Percentiles rank a stretch among this genome's conserved stretches.
These are phyloP conservation scores for Fratercula arctica DNA, from an alignment of 2,797 vertebrate species.

Conservation along the genomic window DNA sequence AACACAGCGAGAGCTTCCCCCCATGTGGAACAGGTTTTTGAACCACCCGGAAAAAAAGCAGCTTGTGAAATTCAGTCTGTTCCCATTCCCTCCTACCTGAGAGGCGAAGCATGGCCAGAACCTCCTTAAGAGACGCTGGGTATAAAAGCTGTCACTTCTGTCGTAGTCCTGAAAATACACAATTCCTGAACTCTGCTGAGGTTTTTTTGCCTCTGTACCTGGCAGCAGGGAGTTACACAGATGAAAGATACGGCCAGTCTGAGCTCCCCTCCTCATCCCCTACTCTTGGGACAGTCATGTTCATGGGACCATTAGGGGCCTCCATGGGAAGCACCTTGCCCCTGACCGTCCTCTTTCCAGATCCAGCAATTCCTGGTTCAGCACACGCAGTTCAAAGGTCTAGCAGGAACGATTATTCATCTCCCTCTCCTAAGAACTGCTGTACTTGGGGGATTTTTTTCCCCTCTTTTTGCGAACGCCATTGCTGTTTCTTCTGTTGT, in stretches of 20 bases:
- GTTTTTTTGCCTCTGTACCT: background rate
- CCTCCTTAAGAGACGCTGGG: background rate
- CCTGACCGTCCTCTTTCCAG: background rate
- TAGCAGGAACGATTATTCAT: background rate
- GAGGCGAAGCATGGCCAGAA: background rate
- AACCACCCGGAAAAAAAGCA: background rate
- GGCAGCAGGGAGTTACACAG: background rate
- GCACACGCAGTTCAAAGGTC: background rate
- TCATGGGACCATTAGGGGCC: background rate
- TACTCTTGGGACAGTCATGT: background rate
- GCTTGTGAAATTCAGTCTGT: background rate
- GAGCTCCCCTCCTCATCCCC: background rate
- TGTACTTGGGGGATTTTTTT: background rate
- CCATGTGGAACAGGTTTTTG: background rate
- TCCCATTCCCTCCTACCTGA: background rate
- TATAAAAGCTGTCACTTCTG: background rate
- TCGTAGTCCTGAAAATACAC: background rate
- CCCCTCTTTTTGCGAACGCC: background rate
- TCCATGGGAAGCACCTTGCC: background rate
- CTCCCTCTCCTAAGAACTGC: background rate
- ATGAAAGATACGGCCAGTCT: background rate
- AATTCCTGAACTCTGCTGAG: background rate
- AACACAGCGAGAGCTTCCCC: background rate
- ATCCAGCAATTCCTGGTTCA: background rate
- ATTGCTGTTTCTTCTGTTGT: background rate